A percentile compares a stretch with the other conserved stretches of the same genome.
Conservation (phyloP, 92 coral and sea anemone species). For the Zoanthus gigantus region DNA sequence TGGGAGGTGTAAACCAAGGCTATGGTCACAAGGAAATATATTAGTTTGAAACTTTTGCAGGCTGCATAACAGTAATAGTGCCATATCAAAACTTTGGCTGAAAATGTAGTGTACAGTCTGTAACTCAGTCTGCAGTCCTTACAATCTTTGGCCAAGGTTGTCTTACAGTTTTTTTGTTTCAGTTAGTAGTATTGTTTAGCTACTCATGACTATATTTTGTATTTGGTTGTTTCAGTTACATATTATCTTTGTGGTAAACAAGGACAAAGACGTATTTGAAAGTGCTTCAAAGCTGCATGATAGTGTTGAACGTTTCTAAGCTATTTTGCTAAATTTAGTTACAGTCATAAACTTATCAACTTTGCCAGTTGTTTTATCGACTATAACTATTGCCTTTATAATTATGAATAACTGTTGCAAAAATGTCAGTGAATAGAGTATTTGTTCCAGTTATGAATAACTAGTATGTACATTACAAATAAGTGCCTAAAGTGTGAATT, state of each 20-base stretch:
- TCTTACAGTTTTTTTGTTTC: conserved; percentile 36
- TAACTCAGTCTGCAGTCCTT: conserved; percentile 22
- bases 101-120: background rate
- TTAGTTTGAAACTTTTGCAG: conserved; percentile 31
- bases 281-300: conserved; percentile 29
- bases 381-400: conserved; percentile 27
- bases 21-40: conserved; percentile 22
- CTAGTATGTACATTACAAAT: background rate
- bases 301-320: conserved; percentile 30
- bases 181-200: conserved; percentile 33
- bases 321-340: conserved; percentile 35
- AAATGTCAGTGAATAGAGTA: conserved; percentile 35
- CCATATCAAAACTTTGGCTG: conserved; percentile 26
- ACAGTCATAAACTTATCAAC: conserved; percentile 18
- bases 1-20: conserved; percentile 28
- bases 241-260: conserved; percentile 27
- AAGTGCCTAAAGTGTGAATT: background rate
- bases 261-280: conserved; percentile 11
- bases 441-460: conserved; percentile 41
- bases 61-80: conserved; percentile 4
- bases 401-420: conserved; percentile 37
- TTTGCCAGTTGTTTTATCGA: conserved; percentile 29
- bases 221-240: conserved; percentile 18
- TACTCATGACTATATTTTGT: conserved; percentile 13
- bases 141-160: conserved; percentile 34